Conservation (phyloP, 2,888 invertebrate species). For the Elaeidobius kamerunicus region DNA sequence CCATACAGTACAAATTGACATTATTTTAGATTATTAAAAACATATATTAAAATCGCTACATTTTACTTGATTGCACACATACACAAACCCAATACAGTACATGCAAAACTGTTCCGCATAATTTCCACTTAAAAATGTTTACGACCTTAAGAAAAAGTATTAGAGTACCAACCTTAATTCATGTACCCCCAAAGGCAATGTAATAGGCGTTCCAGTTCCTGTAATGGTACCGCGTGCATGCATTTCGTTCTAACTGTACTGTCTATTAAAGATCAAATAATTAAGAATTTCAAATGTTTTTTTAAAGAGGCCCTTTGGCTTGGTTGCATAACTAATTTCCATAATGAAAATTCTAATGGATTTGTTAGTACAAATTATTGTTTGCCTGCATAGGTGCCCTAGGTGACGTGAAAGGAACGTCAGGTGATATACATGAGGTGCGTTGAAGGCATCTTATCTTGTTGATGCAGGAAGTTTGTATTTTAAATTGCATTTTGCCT, state of each 20-base stretch:
- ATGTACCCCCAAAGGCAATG: not conserved
- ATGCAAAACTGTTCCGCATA: no score
- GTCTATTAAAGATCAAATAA: slow-evolving; percentile 6
- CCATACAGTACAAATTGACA: no score
- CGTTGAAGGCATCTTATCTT: no score
- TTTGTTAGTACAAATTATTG: slow-evolving; percentile 27
- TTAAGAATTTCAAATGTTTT: slow-evolving; percentile 11
- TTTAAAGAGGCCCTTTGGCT: slow-evolving; percentile 18
- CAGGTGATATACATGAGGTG: not conserved
- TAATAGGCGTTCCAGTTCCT: slow-evolving; percentile 1
- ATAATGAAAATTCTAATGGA: slow-evolving; percentile 26
- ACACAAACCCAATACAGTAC: no score
- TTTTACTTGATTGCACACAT: no score
- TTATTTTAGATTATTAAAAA: no score
- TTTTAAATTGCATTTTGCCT: no score
- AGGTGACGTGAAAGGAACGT: slow-evolving; percentile 1
- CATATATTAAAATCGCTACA: no score
- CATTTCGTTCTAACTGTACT: slow-evolving; percentile 15
- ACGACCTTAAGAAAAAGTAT: no score
- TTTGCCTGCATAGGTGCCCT: slow-evolving; percentile 6
- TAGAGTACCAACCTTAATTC: not conserved
- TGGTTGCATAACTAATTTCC: slow-evolving; percentile 21
- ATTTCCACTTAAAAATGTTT: no score
- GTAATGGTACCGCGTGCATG: slow-evolving; percentile 14
- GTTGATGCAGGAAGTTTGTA: no score